A percentile compares a stretch with the other conserved stretches of the same genome.
Conservation (phyloP, 2,888 invertebrate genomes). For the Andrena haemorrhoa region DNA sequence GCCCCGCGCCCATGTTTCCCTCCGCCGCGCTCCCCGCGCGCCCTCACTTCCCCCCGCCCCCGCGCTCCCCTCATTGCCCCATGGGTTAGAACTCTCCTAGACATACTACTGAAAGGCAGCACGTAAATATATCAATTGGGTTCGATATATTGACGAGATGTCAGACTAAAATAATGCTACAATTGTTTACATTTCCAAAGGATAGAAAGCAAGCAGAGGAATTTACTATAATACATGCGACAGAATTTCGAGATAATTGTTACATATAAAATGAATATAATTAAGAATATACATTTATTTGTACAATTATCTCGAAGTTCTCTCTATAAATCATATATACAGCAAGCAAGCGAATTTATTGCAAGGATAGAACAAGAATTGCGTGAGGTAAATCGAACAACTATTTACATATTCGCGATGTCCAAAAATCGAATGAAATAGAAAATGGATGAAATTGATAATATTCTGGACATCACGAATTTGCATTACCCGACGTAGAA, state of each 20-base stretch:
- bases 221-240: background rate
- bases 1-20: too few species aligned
- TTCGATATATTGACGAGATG: background rate
- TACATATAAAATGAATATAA: slow-evolving; percentile 1
- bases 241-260: background rate
- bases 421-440: background rate
- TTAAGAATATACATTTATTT: background rate
- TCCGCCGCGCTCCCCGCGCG: too few species aligned
- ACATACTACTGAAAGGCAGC: too few species aligned
- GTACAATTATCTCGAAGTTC: slow-evolving; percentile 1
- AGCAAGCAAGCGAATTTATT: background rate
- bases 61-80: too few species aligned
- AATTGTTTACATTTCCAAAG: slow-evolving; percentile 4
- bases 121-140: background rate
- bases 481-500: too few species aligned
- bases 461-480: too few species aligned
- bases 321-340: background rate
- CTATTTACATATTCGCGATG: background rate
- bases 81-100: too few species aligned
- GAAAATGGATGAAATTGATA: too few species aligned
- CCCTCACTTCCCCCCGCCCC: too few species aligned
- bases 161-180: background rate
- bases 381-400: background rate
- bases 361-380: slow-evolving; percentile 2
- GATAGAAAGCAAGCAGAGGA: background rate